These are phyloP conservation scores for Onthophagus sagittarius DNA, from an alignment of 2,888 invertebrate species.

Conservation along the genomic window DNA sequence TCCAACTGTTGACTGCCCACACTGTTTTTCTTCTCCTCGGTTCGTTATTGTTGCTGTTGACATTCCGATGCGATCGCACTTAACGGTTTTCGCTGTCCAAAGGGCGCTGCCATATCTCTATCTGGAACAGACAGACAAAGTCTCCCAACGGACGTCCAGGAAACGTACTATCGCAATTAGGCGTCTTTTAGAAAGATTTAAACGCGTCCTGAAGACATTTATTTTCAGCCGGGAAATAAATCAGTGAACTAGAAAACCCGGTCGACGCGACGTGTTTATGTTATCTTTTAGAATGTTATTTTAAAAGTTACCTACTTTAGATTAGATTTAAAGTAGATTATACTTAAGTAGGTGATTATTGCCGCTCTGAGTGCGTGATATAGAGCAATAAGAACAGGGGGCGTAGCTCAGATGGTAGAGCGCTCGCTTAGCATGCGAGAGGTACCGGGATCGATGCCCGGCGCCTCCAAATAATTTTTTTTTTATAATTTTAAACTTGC, in stretches of 20 bases:
- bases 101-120: neutral
- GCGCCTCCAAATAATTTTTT: constrained; percentile 37
- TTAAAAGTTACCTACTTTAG: too few relatives aligned
- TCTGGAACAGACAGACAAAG: neutral
- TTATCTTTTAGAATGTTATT: neutral
- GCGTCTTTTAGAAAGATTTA: neutral
- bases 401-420: constrained; percentile 54
- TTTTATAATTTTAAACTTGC: neutral
- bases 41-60: neutral
- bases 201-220: neutral
- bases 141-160: neutral
- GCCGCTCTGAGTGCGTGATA: too few relatives aligned
- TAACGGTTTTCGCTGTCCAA: neutral
- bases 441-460: constrained; percentile 55
- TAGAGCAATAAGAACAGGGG: constrained; percentile 19
- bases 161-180: neutral
- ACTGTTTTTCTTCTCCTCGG: neutral
- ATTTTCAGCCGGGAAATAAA: neutral
- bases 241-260: neutral
- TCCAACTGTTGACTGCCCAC: neutral
- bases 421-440: constrained; percentile 56
- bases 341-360: too few relatives aligned
- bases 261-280: neutral
- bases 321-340: too few relatives aligned
- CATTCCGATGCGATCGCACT: neutral